phyloP scores from a whole-genome alignment of 2,888 invertebrate genomes.

The Zonitis immaculata region DNA sequence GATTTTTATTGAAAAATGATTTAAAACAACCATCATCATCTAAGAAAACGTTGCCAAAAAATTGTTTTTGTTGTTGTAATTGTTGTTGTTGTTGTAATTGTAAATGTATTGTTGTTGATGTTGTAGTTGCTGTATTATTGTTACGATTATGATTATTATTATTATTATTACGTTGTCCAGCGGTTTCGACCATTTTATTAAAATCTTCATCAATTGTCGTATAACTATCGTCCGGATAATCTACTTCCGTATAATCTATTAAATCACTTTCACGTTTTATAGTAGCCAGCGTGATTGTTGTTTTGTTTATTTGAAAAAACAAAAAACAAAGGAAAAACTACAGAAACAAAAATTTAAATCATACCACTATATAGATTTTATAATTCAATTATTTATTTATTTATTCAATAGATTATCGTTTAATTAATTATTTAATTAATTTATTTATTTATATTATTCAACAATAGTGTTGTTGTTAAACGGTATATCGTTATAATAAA shows the following conservation, averaged over 20 bases:
- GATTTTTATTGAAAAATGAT: constrained; percentile 42
- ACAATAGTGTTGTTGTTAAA: no score
- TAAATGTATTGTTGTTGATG: constrained; percentile 7
- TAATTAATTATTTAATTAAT: no score
- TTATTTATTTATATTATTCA: no score
- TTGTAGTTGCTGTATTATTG: not conserved
- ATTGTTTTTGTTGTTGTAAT: constrained; percentile 37
- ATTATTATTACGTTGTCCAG: constrained; percentile 28
- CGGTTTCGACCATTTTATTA: constrained; percentile 45
- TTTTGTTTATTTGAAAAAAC: not conserved
- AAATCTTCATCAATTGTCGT: constrained; percentile 29
- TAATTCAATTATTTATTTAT: no score
- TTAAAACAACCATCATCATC: constrained; percentile 44
- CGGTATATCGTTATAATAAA: no score
- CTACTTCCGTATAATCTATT: constrained; percentile 29
- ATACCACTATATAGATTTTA: not conserved
- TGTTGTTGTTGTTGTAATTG: constrained; percentile 32
- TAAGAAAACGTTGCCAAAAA: constrained; percentile 40
- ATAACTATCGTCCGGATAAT: constrained; percentile 29
- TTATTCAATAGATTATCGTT: no score
- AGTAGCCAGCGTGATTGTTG: constrained; percentile 41
- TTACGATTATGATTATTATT: no score
- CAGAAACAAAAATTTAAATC: not conserved
- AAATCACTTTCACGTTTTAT: constrained; percentile 44
- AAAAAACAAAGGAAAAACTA: no score